phyloP scores from a whole-genome alignment of 1,140 invertebrate genomes.

The Drosophila triauraria region DNA sequence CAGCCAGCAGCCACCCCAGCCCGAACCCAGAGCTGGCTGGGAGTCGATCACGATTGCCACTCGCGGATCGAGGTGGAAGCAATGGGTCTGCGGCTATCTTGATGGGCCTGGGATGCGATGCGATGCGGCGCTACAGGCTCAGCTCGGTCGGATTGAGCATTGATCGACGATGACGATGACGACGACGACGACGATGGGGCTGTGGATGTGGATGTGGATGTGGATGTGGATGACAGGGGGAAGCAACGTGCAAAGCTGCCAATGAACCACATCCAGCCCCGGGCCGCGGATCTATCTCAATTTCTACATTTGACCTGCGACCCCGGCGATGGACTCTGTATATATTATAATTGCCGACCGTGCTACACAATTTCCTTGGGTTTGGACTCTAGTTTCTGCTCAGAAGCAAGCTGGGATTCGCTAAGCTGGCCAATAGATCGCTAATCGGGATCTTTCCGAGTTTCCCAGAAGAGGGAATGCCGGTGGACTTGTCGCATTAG shows the following conservation, averaged over 20 bases:
- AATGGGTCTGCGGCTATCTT: conserved; percentile 57
- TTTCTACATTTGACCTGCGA: conserved; percentile 63
- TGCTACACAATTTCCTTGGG: conserved; percentile 53
- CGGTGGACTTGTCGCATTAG: conserved; percentile 53
- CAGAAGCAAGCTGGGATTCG: conserved; percentile 13
- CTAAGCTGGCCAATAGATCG: conserved; percentile 38
- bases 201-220: conserved; percentile 32
- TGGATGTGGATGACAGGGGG: conserved; percentile 11
- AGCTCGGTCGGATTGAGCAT: conserved; percentile 43
- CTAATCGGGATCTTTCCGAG: conserved; percentile 15
- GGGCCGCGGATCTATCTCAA: conserved; percentile 52
- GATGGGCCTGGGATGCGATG: conserved; percentile 56
- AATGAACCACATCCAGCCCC: conserved; percentile 70
- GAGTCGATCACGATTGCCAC: conserved; percentile 72
- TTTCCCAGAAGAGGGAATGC: conserved; percentile 3
- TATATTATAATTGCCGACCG: conserved; percentile 68
- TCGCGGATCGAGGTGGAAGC: conserved; percentile 33
- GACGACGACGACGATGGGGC: background rate
- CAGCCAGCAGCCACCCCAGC: conserved; percentile 5
- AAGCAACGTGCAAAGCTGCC: conserved; percentile 74
- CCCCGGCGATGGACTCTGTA: conserved; percentile 45
- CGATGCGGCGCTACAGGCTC: conserved; percentile 73
- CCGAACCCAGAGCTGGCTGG: conserved; percentile 11
- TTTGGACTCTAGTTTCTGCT: background rate
- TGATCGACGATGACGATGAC: conserved; percentile 71